Evolutionary conservation across 92 coral and sea anemone genomes (phyloP).

Genomic region (Porites divaricata): DNA sequence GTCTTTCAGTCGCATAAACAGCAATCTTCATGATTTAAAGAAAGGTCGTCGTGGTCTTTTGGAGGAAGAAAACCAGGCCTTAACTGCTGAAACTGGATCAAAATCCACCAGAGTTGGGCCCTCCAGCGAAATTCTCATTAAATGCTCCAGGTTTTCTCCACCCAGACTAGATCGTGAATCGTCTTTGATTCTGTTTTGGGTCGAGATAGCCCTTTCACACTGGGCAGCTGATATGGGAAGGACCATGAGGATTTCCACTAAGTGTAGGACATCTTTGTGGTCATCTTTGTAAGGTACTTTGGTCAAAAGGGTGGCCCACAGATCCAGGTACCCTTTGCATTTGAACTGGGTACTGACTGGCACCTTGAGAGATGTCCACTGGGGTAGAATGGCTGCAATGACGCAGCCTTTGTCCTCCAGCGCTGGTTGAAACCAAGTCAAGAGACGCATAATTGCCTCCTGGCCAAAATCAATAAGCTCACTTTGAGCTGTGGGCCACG

Average conservation of each 20-base stretch:
- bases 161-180: slow-evolving; percentile 44
- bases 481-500: slow-evolving; percentile 39
- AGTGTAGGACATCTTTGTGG: slow-evolving; percentile 50
- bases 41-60: too few relatives aligned
- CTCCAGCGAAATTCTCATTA: background rate
- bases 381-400: slow-evolving; percentile 21
- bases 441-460: slow-evolving; percentile 45
- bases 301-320: slow-evolving; percentile 39
- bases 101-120: too few relatives aligned
- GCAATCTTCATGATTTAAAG: too few relatives aligned
- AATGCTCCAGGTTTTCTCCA: slow-evolving; percentile 44
- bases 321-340: slow-evolving; percentile 33
- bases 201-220: slow-evolving; percentile 61
- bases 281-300: slow-evolving; percentile 45
- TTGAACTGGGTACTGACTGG: slow-evolving; percentile 21
- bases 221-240: slow-evolving; percentile 65
- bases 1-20: too few relatives aligned
- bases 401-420: slow-evolving; percentile 9
- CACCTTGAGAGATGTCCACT: slow-evolving; percentile 32
- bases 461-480: slow-evolving; percentile 51
- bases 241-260: slow-evolving; percentile 55
- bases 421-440: slow-evolving; percentile 30
- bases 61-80: too few relatives aligned
- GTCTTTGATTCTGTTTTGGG: slow-evolving; percentile 66
- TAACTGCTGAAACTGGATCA: too few relatives aligned